Conservation (phyloP, 2,888 invertebrate species). For the Lysandra bellargus region DNA sequence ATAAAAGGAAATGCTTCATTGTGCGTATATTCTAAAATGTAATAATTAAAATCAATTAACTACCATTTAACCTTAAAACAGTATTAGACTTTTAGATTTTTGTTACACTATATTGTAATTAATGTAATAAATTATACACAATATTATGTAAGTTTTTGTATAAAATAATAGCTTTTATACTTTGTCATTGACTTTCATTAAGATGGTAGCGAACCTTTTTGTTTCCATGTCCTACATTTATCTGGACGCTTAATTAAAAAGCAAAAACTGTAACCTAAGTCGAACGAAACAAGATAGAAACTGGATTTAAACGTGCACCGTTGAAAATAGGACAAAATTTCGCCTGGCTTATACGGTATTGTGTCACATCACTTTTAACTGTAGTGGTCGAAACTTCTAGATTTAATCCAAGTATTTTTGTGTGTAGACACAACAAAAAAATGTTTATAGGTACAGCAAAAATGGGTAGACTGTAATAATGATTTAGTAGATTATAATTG, state of each 20-base stretch:
- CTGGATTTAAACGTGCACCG: conserved; percentile 9
- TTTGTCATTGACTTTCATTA: neutral
- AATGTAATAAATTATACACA: too few species aligned
- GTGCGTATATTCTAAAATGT: too few species aligned
- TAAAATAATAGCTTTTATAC: neutral
- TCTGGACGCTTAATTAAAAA: neutral
- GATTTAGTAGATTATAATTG: too few species aligned
- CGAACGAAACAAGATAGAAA: conserved; percentile 25
- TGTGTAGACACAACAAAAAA: neutral
- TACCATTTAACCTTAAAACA: too few species aligned
- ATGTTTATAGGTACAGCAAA: too few species aligned
- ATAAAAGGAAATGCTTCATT: too few species aligned
- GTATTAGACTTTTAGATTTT: too few species aligned
- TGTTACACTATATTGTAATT: too few species aligned
- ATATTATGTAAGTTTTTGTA: too few species aligned
- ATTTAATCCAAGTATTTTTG: neutral
- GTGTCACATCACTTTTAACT: conserved; percentile 9
- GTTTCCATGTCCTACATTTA: neutral
- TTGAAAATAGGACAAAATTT: conserved; percentile 24
- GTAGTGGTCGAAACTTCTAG: neutral
- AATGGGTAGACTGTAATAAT: too few species aligned
- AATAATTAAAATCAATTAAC: too few species aligned
- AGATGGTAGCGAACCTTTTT: neutral
- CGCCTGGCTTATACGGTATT: conserved; percentile 12
- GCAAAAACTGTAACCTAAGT: conserved; percentile 20